Conservation (phyloP, 2,797 vertebrate genomes). For the Furcifer pardalis region DNA sequence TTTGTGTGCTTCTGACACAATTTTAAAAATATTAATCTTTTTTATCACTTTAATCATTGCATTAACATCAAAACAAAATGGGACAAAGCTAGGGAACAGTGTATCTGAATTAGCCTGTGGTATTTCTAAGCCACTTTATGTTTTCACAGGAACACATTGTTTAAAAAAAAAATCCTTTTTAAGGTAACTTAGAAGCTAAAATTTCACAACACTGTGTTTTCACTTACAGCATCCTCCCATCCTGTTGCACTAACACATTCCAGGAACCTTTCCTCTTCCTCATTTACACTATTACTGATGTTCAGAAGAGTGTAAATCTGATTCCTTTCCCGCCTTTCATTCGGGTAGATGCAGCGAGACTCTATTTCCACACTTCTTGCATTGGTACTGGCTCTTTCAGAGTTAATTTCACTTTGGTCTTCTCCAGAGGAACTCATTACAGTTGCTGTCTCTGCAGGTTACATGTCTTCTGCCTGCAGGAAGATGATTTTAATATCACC, state of each 20-base stretch:
- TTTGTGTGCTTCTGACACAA: too few relatives aligned
- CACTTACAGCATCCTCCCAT: conserved; percentile 88
- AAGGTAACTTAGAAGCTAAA: not conserved
- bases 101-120: too few relatives aligned
- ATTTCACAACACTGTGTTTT: not conserved
- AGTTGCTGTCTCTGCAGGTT: conserved; percentile 29
- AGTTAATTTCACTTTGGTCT: conserved; percentile 43
- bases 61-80: too few relatives aligned
- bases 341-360: conserved; percentile 38
- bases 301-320: conserved; percentile 76
- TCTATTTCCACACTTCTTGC: conserved; percentile 26
- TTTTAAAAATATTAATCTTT: too few relatives aligned
- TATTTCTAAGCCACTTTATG: too few relatives aligned
- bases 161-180: too few relatives aligned
- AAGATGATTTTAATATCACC: not conserved
- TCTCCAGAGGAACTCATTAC: conserved; percentile 56
- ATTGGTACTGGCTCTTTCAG: conserved; percentile 41
- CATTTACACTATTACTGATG: conserved; percentile 76
- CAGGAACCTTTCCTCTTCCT: conserved; percentile 68
- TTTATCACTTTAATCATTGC: too few relatives aligned
- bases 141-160: too few relatives aligned
- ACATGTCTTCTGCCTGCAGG: conserved; percentile 46
- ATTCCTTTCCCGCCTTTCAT: conserved; percentile 66
- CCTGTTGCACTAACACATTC: conserved; percentile 72
- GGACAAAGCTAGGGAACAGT: too few relatives aligned